phyloP scores from a whole-genome alignment of 2,888 invertebrate species.

The Tenthredo livida region DNA sequence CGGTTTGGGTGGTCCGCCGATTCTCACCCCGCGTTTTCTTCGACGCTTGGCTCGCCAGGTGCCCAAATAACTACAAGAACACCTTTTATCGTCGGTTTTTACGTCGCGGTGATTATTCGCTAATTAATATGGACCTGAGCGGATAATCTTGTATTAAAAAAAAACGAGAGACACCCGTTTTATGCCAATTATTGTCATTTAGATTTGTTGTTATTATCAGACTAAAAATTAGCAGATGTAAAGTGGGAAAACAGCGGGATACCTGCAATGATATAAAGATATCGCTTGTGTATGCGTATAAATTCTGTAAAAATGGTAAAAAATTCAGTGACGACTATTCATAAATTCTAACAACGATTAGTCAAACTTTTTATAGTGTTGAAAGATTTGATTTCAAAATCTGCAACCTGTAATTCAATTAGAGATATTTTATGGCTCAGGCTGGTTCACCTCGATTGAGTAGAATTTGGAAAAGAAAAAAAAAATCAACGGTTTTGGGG shows the following conservation, averaged over 20 bases:
- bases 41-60: constrained; percentile 67
- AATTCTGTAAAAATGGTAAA: not conserved
- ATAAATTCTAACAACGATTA: not conserved
- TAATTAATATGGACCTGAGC: constrained; percentile 70
- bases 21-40: constrained; percentile 59
- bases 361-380: not conserved
- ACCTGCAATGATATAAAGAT: not conserved
- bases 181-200: constrained; percentile 8
- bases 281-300: not conserved
- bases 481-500: not conserved
- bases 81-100: constrained; percentile 73
- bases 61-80: constrained; percentile 31
- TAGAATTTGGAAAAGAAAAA: not conserved
- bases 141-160: not conserved
- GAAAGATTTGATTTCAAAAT: not conserved
- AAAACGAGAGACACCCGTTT: not conserved
- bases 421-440: not conserved
- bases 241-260: constrained; percentile 1
- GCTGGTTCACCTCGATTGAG: not conserved
- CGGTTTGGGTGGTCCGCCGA: constrained; percentile 76
- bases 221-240: not conserved
- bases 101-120: constrained; percentile 73
- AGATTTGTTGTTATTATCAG: not conserved
- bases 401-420: not conserved
- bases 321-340: not conserved